Percentiles rank a stretch among this genome's conserved stretches.
These are phyloP conservation scores for Sicus ferrugineus DNA, from an alignment of 2,888 invertebrate genomes.

Conservation along the genomic window DNA sequence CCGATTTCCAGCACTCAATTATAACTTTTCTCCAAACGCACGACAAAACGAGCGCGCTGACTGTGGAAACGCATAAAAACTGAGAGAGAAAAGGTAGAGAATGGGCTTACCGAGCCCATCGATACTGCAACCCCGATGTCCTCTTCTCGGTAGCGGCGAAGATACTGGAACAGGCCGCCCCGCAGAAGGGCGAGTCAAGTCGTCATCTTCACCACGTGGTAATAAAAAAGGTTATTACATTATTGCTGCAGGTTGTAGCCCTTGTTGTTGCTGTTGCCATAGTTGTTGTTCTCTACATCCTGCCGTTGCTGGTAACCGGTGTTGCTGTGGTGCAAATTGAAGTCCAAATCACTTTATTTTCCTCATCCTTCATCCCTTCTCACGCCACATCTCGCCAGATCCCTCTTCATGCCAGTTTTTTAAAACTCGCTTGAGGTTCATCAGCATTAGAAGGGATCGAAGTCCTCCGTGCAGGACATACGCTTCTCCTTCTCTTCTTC, in stretches of 20 bases:
- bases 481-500: background rate
- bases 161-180: background rate
- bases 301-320: background rate
- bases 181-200: background rate
- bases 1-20: no score
- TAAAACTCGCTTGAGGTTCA: background rate
- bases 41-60: no score
- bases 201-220: background rate
- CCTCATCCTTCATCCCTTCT: background rate
- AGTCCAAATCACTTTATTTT: background rate
- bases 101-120: no score
- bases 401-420: background rate
- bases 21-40: no score
- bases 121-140: no score
- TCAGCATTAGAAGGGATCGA: background rate
- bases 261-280: background rate
- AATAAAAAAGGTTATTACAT: constrained; percentile 20
- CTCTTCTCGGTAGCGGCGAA: no score
- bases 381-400: background rate
- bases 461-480: no score
- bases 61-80: no score
- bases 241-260: background rate
- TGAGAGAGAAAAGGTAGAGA: no score
- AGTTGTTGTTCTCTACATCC: background rate
- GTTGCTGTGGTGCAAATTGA: background rate